phyloP scores from a whole-genome alignment of 2,888 invertebrate genomes.

The Pristionchus arcanus region DNA sequence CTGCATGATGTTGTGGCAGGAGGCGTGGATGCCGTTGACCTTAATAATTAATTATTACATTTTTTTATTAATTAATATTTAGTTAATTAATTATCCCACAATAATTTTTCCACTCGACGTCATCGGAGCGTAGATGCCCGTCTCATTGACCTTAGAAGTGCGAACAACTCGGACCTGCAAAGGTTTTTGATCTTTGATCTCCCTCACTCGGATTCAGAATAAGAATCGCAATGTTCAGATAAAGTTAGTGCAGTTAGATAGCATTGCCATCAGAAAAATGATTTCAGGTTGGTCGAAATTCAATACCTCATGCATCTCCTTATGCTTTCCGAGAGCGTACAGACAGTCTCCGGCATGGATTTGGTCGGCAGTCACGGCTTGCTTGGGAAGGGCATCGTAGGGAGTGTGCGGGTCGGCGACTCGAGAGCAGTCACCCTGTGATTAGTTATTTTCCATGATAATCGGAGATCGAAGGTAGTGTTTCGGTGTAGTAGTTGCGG shows the following conservation, averaged over 20 bases:
- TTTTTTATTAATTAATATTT: neutral
- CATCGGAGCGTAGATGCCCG: conserved; percentile 75
- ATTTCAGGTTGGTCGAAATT: no score
- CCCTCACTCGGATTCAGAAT: no score
- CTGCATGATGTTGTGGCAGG: conserved; percentile 71
- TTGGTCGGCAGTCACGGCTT: conserved; percentile 70
- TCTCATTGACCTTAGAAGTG: conserved; percentile 63
- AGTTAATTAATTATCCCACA: conserved; percentile 57
- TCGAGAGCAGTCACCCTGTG: no score
- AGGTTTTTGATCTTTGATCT: no score
- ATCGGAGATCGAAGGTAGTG: no score
- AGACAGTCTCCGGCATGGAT: conserved; percentile 74
- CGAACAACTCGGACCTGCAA: conserved; percentile 60
- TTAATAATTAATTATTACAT: neutral
- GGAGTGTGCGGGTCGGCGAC: no score
- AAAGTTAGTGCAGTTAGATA: no score
- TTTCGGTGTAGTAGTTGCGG: no score
- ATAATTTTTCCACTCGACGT: conserved; percentile 69
- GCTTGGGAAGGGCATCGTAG: neutral
- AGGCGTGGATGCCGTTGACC: conserved; percentile 69
- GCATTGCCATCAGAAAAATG: no score
- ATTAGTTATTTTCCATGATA: no score
- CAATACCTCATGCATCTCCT: conserved; percentile 1
- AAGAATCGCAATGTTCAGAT: no score
- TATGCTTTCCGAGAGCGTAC: conserved; percentile 61